Base-by-base conservation (phyloP, 2,113 vertebrate species). In the Rhagologus leucostigma region DNA sequence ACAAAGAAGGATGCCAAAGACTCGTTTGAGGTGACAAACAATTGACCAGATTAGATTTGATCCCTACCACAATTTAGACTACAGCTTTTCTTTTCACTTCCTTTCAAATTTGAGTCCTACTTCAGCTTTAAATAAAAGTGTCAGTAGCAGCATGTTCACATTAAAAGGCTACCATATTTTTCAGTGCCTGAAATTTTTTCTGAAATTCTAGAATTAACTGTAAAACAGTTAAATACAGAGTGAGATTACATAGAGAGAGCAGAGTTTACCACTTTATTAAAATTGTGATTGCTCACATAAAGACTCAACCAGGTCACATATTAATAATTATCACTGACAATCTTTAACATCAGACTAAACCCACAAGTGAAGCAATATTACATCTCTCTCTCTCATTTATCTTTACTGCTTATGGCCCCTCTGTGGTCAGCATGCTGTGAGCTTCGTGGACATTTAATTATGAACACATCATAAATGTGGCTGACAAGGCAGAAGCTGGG, bases 311-410 rank as follows among this genome's bases (percentile, higher is more conserved):
- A 98, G 98, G 98, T 98, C 98, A 98, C 98, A 98, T 98, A 98
- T 98, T 98, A 98, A 99, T 99, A 98, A 99, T 99, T 98, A 98
- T 98, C 98, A 96, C 97, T 98, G 98, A 98, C 98, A 98, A 98
- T 98, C 98, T 98, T 98, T 98, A 99, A 98, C 98, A 98, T 98
- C 98, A 98, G 98, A 98, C 73, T 89, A 98, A 98, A 98, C 98
- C 98, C 98, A 98, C 98, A 98, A 98, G 98, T 98, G 98, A 98
- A 98, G 98, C 98, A 98, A 99, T 99, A 99, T 99, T 99, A 98
- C 98, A 98, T 98, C 98, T 98, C 98, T 98, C 87, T 89, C 95
- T 98, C 98, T 98, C 98, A 98, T 99, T 98, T 98, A 99, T 99
- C 99, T 99, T 97, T 98, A 98, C 96, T 97, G 98, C 98, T 98